These are phyloP conservation scores for Nymphicus hollandicus DNA, from an alignment of 2,113 vertebrate species.

Conservation along the genomic window DNA sequence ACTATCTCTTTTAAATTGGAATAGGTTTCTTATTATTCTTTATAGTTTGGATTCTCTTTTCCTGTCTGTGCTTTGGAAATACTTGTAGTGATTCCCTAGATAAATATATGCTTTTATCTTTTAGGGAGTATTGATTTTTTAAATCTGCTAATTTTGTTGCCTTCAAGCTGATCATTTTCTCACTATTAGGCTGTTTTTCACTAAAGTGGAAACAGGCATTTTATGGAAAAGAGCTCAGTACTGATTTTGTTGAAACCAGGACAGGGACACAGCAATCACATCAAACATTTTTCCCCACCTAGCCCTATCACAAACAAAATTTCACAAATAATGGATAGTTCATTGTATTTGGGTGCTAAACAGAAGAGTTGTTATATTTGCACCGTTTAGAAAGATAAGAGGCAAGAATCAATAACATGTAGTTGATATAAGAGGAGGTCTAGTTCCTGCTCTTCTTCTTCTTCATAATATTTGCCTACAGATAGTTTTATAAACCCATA, in stretches of 20 bases:
- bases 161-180: background rate
- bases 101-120: background rate
- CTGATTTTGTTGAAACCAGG: background rate
- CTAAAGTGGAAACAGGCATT: background rate
- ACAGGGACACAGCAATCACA: background rate
- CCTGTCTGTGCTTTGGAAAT: background rate
- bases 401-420: background rate
- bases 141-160: conserved; percentile 29
- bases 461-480: background rate
- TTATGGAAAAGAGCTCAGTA: background rate
- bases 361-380: background rate
- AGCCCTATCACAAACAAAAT: background rate
- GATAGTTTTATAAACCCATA: background rate
- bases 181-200: background rate
- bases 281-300: background rate
- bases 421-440: background rate
- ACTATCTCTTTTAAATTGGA: background rate
- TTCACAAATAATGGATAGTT: background rate
- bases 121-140: conserved; percentile 2
- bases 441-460: background rate
- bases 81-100: background rate
- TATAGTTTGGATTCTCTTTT: background rate
- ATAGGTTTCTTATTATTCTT: background rate
- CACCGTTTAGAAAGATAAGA: background rate
- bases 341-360: background rate